Conservation (phyloP, 1,140 invertebrate species). For the Pseudomyrmex flavicornis region DNA sequence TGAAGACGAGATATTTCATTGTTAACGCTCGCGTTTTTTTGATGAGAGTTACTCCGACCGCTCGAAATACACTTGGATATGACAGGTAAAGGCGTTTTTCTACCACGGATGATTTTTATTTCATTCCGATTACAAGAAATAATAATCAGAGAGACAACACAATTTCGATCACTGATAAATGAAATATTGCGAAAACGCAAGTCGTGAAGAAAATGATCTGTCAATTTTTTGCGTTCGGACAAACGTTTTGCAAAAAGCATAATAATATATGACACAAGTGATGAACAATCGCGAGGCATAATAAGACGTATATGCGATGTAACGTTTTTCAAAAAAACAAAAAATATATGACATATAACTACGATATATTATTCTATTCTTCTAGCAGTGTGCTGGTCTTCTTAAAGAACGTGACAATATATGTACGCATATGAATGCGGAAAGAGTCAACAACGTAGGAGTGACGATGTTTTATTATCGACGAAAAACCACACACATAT, state of each 20-base stretch:
- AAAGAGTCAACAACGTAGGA: not conserved
- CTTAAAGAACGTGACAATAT: constrained; percentile 41
- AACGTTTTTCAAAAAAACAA: not conserved
- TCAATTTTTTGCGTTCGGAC: not conserved
- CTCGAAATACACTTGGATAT: constrained; percentile 67
- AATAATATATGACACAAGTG: not conserved
- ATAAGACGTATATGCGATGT: constrained; percentile 12
- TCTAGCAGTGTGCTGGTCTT: not conserved
- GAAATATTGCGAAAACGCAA: too few relatives aligned
- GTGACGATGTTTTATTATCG: not conserved
- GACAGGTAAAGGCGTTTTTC: not conserved
- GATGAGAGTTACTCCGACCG: constrained; percentile 66
- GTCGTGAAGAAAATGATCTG: not conserved
- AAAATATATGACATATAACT: not conserved
- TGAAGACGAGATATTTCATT: constrained; percentile 69
- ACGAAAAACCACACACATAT: not conserved
- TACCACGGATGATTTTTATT: too few relatives aligned
- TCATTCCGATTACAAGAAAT: too few relatives aligned
- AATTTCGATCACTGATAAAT: constrained; percentile 22
- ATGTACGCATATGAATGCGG: constrained; percentile 30
- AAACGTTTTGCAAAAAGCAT: constrained; percentile 5
- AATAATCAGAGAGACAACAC: too few relatives aligned
- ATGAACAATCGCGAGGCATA: not conserved
- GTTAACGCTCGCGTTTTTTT: constrained; percentile 68
- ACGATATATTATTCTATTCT: too few relatives aligned